Conservation (phyloP, 2,888 invertebrate species). For the Trissoscelio sp. region DNA sequence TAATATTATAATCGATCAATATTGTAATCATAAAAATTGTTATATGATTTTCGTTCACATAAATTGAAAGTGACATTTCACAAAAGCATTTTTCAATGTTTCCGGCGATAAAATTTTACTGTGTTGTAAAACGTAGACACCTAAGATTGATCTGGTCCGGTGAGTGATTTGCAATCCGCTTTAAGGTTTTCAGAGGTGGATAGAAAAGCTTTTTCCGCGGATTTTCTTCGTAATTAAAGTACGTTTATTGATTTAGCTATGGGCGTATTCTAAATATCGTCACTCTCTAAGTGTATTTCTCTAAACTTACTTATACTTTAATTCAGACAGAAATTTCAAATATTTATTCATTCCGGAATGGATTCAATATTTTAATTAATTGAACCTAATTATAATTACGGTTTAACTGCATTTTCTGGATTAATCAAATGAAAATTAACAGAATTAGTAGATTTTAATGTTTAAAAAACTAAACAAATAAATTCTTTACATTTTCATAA, state of each 20-base stretch:
- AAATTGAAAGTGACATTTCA: slow-evolving; percentile 36
- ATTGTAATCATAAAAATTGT: not conserved
- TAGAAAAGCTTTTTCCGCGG: slow-evolving; percentile 70
- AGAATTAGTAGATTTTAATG: too few relatives aligned
- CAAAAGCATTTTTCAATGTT: slow-evolving; percentile 48
- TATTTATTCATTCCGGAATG: not conserved
- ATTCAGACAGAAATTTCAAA: not conserved
- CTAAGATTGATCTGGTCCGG: slow-evolving; percentile 71
- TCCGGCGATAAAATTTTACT: slow-evolving; percentile 58
- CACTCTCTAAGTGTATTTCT: not conserved
- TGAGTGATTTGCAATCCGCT: slow-evolving; percentile 74
- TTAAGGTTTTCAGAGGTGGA: slow-evolving; percentile 67
- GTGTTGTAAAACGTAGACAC: slow-evolving; percentile 64
- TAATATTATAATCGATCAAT: not conserved
- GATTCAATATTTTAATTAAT: too few relatives aligned
- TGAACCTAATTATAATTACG: too few relatives aligned
- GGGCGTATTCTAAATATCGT: slow-evolving; percentile 42
- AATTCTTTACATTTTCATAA: too few relatives aligned
- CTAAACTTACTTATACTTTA: slow-evolving; percentile 20
- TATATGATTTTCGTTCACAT: slow-evolving; percentile 14
- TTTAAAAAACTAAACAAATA: too few relatives aligned
- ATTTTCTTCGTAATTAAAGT: slow-evolving; percentile 74
- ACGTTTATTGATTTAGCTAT: slow-evolving; percentile 70
- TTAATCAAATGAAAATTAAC: too few relatives aligned
- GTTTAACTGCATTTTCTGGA: too few relatives aligned